Evolutionary conservation across 1,140 invertebrate species (phyloP).

Genomic region (Platorchestia sp.): DNA sequence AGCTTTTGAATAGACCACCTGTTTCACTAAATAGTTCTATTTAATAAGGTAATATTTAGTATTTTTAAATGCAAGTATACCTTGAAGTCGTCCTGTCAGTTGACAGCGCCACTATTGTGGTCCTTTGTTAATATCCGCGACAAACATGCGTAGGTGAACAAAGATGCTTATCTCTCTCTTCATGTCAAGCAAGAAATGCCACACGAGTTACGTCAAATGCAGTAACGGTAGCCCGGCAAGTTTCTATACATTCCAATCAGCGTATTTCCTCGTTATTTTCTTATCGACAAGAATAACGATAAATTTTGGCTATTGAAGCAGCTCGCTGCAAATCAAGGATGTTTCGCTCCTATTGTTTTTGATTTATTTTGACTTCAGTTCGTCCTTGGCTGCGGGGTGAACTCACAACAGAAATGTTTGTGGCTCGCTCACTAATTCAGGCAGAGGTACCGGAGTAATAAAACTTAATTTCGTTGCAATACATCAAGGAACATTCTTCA

Average conservation of each 20-base stretch:
- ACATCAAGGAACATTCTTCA: neutral
- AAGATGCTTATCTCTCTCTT: neutral
- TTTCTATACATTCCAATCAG: neutral
- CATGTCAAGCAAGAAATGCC: neutral
- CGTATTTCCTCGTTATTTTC: neutral
- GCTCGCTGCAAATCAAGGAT: neutral
- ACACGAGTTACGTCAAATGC: neutral
- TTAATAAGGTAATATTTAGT: neutral
- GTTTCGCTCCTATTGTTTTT: neutral
- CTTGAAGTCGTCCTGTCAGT: neutral
- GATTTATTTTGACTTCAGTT: neutral
- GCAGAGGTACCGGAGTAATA: neutral
- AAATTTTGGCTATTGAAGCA: neutral
- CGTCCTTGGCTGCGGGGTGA: neutral
- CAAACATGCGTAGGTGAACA: neutral
- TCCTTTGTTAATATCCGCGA: neutral
- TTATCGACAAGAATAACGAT: neutral
- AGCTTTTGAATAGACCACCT: neutral
- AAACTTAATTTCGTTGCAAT: neutral
- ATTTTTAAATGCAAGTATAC: neutral
- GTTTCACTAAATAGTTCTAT: neutral
- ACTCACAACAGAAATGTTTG: neutral
- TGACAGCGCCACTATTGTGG: neutral
- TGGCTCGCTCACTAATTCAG: neutral
- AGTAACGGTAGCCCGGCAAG: neutral